These are phyloP conservation scores for Mya arenaria DNA, from an alignment of 1,140 invertebrate species.

Conservation along the genomic window DNA sequence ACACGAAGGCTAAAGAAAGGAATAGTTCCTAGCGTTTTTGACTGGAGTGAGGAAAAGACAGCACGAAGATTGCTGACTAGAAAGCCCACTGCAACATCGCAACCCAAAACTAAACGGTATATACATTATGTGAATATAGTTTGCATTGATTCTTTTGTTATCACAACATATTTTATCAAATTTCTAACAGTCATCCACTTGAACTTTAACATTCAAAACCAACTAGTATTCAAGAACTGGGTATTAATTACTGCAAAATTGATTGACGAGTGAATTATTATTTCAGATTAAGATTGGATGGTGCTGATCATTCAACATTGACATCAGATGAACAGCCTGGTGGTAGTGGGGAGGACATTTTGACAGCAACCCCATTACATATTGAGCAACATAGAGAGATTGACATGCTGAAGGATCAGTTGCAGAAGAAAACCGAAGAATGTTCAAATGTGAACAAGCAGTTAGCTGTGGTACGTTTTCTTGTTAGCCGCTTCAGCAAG, in stretches of 20 bases:
- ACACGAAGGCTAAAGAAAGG: constrained; percentile 2
- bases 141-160: no score
- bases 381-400: background rate
- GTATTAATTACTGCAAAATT: background rate
- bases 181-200: no score
- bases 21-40: background rate
- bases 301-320: no score
- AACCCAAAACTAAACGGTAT: no score
- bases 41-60: background rate
- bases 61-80: background rate
- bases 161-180: no score
- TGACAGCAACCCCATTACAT: background rate
- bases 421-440: constrained; percentile 12
- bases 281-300: background rate
- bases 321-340: background rate
- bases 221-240: background rate
- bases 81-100: background rate
- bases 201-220: background rate
- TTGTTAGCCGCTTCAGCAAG: background rate
- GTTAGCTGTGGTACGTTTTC: constrained; percentile 15
- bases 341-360: background rate
- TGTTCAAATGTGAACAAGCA: constrained; percentile 8
- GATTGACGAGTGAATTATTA: background rate
- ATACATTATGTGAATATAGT: no score
- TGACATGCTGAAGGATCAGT: background rate